These are phyloP conservation scores for Buceros bicornis DNA, from an alignment of 2,797 vertebrate genomes.

Conservation along the genomic window DNA sequence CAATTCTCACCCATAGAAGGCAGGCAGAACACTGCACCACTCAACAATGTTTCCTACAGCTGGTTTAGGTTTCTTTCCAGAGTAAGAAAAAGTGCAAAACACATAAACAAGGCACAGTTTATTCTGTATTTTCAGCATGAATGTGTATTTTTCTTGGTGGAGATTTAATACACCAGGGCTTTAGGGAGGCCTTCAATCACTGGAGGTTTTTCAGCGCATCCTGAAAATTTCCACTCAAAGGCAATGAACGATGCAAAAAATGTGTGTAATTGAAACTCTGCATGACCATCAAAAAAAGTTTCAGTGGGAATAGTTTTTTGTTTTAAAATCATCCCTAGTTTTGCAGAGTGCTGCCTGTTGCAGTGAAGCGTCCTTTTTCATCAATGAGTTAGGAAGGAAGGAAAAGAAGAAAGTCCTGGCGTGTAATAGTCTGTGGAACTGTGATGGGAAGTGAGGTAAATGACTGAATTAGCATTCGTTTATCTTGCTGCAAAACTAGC, in stretches of 20 bases:
- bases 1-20: slow-evolving; percentile 3
- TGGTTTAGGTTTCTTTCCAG: not conserved
- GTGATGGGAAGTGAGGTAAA: not conserved
- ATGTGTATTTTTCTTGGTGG: not conserved
- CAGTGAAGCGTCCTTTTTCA: not conserved
- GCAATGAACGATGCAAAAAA: not conserved
- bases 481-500: not conserved
- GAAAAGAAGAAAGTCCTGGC: not conserved
- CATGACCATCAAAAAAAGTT: not conserved
- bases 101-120: not conserved
- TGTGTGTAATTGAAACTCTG: not conserved
- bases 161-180: not conserved
- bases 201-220: not conserved
- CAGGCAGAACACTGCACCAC: not conserved
- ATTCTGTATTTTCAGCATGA: slow-evolving; percentile 1
- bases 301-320: not conserved
- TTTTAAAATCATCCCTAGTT: not conserved
- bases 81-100: not conserved
- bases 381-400: not conserved
- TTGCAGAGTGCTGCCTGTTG: not conserved
- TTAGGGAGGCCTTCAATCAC: not conserved
- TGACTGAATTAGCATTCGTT: not conserved
- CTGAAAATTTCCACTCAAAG: not conserved
- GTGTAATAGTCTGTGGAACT: not conserved
- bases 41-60: not conserved